Conservation (phyloP, 1,140 invertebrate genomes). For the Muscidifurax raptorellus region DNA sequence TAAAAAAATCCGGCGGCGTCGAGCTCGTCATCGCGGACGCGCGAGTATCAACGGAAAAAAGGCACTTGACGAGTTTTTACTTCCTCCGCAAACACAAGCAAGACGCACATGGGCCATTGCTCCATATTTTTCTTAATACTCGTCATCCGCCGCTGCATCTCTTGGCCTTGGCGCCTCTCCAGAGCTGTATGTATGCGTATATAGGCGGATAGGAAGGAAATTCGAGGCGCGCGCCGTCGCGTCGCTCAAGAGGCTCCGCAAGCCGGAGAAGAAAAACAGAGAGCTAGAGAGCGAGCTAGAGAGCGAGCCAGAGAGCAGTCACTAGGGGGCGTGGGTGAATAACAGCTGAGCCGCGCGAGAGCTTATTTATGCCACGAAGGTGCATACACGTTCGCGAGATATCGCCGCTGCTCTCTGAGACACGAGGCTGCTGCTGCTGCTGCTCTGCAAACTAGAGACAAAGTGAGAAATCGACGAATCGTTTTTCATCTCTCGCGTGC, state of each 20-base stretch:
- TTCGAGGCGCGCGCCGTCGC: conserved; percentile 6
- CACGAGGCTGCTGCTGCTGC: background rate
- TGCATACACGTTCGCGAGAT: conserved; percentile 8
- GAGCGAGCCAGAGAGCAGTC: background rate
- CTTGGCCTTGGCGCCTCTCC: background rate
- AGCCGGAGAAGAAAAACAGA: conserved; percentile 28
- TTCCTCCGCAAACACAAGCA: background rate
- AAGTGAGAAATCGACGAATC: conserved; percentile 49
- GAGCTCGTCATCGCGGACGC: background rate
- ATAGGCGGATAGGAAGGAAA: background rate
- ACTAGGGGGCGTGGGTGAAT: conserved; percentile 1
- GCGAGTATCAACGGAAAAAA: background rate
- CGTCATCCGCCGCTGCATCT: conserved; percentile 10
- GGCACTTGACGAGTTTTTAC: conserved; percentile 10
- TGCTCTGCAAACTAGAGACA: conserved; percentile 17
- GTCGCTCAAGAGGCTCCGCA: background rate
- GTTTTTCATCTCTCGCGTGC: conserved; percentile 27
- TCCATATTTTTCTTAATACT: conserved; percentile 23
- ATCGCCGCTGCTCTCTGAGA: background rate
- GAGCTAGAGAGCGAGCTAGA: background rate
- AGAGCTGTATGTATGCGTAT: background rate
- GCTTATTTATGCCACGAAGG: conserved; percentile 47
- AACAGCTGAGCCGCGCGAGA: background rate
- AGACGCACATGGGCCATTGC: background rate
- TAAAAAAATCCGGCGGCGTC: background rate